These are phyloP conservation scores for Lethocerus indicus DNA, from an alignment of 1,140 invertebrate genomes.

Conservation along the genomic window DNA sequence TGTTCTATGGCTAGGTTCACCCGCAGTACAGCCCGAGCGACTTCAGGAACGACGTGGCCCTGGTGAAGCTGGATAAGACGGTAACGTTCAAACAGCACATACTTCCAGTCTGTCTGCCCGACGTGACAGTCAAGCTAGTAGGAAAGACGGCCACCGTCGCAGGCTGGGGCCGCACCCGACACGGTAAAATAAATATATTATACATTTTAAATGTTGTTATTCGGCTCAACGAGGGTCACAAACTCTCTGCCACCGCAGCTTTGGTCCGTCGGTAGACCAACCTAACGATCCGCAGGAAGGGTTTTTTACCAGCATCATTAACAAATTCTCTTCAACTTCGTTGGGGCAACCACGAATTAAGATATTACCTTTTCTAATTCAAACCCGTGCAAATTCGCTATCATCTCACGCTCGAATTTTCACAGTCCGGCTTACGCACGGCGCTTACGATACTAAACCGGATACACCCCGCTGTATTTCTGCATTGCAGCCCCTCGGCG, in stretches of 20 bases:
- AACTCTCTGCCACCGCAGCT: too few species aligned
- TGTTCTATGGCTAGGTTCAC: conserved; percentile 35
- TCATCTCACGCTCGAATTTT: too few species aligned
- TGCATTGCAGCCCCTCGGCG: too few species aligned
- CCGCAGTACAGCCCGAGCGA: conserved; percentile 73
- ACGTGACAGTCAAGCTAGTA: conserved; percentile 50
- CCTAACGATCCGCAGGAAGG: neutral
- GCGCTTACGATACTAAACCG: too few species aligned
- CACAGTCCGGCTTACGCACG: too few species aligned
- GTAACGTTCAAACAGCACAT: conserved; percentile 80
- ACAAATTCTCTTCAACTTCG: too few species aligned
- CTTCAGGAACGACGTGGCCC: conserved; percentile 76
- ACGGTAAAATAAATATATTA: conserved; percentile 34
- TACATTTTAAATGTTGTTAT: neutral
- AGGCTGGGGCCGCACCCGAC: conserved; percentile 74
- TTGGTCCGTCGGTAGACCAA: neutral
- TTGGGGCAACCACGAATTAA: too few species aligned
- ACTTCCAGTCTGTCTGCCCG: conserved; percentile 67
- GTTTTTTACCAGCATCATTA: neutral
- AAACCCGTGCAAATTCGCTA: too few species aligned
- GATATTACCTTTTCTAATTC: too few species aligned
- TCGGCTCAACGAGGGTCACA: too few species aligned
- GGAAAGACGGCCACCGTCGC: conserved; percentile 76
- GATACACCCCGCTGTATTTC: too few species aligned
- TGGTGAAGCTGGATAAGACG: conserved; percentile 59